Evolutionary conservation across 1,140 invertebrate species (phyloP).

Genomic region (Augochlora pura): DNA sequence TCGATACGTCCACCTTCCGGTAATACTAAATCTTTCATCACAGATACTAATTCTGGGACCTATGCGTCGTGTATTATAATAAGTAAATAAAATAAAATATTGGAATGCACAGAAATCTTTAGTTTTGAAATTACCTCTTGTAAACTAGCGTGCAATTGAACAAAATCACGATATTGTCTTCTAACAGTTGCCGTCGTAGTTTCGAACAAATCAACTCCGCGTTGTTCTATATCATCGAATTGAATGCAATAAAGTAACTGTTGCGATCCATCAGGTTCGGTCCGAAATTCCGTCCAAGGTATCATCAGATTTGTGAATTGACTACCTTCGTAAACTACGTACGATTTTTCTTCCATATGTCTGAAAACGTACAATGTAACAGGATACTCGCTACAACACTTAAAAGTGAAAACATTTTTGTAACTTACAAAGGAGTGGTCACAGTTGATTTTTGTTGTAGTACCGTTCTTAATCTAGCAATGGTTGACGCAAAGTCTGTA

Average conservation of each 20-base stretch:
- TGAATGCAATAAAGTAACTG: conserved; percentile 78
- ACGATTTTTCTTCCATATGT: conserved; percentile 73
- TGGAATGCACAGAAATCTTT: not conserved
- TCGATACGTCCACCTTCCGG: conserved; percentile 74
- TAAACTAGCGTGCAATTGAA: conserved; percentile 70
- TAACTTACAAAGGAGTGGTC: conserved; percentile 72
- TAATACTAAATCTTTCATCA: conserved; percentile 71
- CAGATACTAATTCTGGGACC: conserved; percentile 64
- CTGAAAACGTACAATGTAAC: conserved; percentile 52
- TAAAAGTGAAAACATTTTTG: not conserved
- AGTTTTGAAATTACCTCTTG: conserved; percentile 66
- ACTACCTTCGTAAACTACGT: conserved; percentile 68
- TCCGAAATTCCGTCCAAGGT: conserved; percentile 75
- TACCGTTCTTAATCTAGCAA: conserved; percentile 85
- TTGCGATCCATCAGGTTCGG: conserved; percentile 74
- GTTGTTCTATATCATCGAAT: conserved; percentile 76
- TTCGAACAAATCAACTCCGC: conserved; percentile 73
- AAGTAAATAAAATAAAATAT: conserved; percentile 20
- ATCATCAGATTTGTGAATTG: conserved; percentile 74
- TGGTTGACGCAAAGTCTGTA: conserved; percentile 86
- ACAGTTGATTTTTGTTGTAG: conserved; percentile 84
- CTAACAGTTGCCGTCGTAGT: conserved; percentile 75
- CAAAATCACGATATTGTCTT: conserved; percentile 74
- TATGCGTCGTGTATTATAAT: not conserved
- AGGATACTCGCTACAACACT: not conserved